A percentile compares a stretch with the other conserved stretches of the same genome.
phyloP scores from a whole-genome alignment of 2,888 invertebrate genomes.

The Oligia fasciuncula region DNA sequence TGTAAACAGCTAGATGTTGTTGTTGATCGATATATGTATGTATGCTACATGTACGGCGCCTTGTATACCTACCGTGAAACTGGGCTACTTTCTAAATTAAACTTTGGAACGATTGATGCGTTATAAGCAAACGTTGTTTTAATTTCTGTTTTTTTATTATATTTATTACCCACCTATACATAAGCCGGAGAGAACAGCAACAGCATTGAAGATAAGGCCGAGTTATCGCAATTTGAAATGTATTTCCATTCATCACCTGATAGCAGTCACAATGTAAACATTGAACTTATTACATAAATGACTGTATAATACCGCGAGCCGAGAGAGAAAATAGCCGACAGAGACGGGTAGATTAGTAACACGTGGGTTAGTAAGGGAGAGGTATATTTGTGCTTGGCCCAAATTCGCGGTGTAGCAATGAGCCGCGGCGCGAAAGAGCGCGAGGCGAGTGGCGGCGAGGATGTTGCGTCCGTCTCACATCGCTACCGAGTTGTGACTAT shows the following conservation, averaged over 20 bases:
- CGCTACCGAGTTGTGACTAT: slow-evolving; percentile 88
- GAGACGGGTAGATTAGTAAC: slow-evolving; percentile 70
- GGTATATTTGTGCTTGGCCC: slow-evolving; percentile 80
- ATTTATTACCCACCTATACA: slow-evolving; percentile 64
- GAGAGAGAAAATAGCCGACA: slow-evolving; percentile 71
- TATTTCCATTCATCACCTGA: slow-evolving; percentile 74
- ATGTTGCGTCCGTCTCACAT: slow-evolving; percentile 87
- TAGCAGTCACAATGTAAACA: slow-evolving; percentile 82
- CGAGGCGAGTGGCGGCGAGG: slow-evolving; percentile 77
- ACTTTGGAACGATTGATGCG: slow-evolving; percentile 19
- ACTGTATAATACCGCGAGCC: slow-evolving; percentile 70
- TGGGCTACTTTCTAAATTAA: slow-evolving; percentile 4
- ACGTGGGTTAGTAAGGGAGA: slow-evolving; percentile 74
- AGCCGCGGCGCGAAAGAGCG: slow-evolving; percentile 84
- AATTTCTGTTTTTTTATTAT: slow-evolving; percentile 9
- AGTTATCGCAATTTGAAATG: slow-evolving; percentile 67
- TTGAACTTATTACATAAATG: slow-evolving; percentile 84
- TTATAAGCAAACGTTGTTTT: background rate
- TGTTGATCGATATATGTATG: slow-evolving; percentile 11
- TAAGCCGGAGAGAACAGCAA: slow-evolving; percentile 45
- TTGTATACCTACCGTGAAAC: slow-evolving; percentile 1
- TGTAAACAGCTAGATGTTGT: slow-evolving; percentile 18
- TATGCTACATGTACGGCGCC: background rate
- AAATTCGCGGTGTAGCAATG: slow-evolving; percentile 82
- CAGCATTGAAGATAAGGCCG: slow-evolving; percentile 53